Base-by-base conservation (phyloP, 2,797 vertebrate genomes). In the Oceanodroma leucorhoa region DNA sequence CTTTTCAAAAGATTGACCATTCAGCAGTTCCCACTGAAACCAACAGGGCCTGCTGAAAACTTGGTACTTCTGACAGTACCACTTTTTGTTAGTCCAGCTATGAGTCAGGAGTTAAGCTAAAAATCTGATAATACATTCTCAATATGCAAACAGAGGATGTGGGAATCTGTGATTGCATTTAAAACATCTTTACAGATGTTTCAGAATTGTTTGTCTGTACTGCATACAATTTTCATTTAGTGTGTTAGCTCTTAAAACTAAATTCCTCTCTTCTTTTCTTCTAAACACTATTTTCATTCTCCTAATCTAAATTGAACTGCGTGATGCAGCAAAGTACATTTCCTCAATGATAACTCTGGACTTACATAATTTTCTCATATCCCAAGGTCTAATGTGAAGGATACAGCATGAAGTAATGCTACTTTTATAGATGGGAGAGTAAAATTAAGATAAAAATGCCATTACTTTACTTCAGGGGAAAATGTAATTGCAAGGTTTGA, bases 361-460 rank as follows among this genome's bases (percentile, higher is more conserved):
- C 41, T 91, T 80, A 55, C 13, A 58, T 70, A 75, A 89, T 92
- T 84, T 90, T 83, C 53, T 71, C 67, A 79, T 71, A 93, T 89
- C 38, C 66, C 69, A 58, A 87, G 79, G 60, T 83, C 50, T 96
- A 90, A 94, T 71, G 34, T 83, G 92, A 89, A 90, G 77, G 83
- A 79, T 84, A 66, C 3, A 92, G 46, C 51, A 45, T 45, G 89
- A 97, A 95, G 71, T 67, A 87, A 85, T 78, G 72, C 38, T 70
- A 70, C n/a, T 78, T 87, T 85, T 71, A 89, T 57, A 89, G 78
- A 92, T 64, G 57, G 48, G 38, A 77, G 91, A 87, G 55, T 62
- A 91, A 94, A 94, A 95, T 92, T 91, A 94, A 95, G 89, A 95
- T 93, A 13, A 95, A 96, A 94, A 92, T 90, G 64, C 30, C 75